These are phyloP conservation scores for Myotis pilosus DNA, from an alignment of 2,797 vertebrate species.

Conservation along the genomic window DNA sequence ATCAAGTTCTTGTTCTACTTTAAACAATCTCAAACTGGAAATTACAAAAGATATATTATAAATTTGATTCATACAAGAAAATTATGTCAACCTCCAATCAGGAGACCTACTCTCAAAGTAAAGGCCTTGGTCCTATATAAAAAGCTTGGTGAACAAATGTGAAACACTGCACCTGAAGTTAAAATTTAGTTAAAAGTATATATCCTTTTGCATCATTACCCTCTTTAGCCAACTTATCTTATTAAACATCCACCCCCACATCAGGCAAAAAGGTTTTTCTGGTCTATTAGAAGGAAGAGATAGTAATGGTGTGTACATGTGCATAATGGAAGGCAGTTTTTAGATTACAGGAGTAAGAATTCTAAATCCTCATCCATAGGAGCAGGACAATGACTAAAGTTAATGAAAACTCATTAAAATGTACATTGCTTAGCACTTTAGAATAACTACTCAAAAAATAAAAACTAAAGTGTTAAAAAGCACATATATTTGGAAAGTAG, in stretches of 20 bases:
- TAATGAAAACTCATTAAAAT: not conserved
- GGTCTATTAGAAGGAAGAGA: not conserved
- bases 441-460: not conserved
- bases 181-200: slow-evolving; percentile 45
- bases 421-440: not conserved
- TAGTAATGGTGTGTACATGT: not conserved
- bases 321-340: not conserved
- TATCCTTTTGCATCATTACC: slow-evolving; percentile 26
- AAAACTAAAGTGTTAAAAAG: not conserved
- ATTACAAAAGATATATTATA: not conserved
- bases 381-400: not conserved
- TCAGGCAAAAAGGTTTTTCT: not conserved
- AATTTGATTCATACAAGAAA: not conserved
- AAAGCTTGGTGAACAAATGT: slow-evolving; percentile 20
- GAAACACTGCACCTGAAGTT: slow-evolving; percentile 31
- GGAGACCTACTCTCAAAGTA: not conserved
- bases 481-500: not conserved
- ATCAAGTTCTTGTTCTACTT: not conserved
- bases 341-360: not conserved
- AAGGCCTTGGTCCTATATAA: not conserved
- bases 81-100: not conserved
- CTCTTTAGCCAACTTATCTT: not conserved
- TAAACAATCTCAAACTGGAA: not conserved
- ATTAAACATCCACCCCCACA: not conserved
- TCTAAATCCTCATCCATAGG: not conserved